These are phyloP conservation scores for Spinus pinus DNA, from an alignment of 2,797 vertebrate species.

Conservation along the genomic window DNA sequence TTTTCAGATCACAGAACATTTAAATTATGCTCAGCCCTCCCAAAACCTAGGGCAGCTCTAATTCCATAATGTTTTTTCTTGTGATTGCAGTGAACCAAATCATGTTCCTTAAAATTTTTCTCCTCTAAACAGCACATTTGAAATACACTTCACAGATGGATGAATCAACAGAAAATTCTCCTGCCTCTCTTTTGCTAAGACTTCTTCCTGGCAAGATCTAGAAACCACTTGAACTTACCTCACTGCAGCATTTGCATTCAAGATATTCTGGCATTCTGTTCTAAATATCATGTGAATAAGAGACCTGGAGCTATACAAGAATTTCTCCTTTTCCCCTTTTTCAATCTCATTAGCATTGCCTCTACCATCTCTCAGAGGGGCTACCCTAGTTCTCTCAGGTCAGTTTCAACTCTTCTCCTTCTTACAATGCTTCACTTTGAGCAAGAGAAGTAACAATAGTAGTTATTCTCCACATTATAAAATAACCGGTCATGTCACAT, in stretches of 20 bases:
- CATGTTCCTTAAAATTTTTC: not conserved
- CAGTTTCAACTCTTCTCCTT: not conserved
- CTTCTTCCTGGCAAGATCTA: not conserved
- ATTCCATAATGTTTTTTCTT: not conserved
- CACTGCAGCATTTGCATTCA: not conserved
- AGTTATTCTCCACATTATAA: not conserved
- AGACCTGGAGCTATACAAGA: not conserved
- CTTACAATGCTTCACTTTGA: not conserved
- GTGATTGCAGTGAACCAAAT: not conserved
- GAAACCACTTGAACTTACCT: not conserved
- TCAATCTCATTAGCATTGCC: not conserved
- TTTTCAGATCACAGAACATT: not conserved
- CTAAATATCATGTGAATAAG: not conserved
- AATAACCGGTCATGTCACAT: not conserved
- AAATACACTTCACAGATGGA: not conserved
- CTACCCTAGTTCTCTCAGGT: slow-evolving; percentile 18
- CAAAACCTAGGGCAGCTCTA: not conserved
- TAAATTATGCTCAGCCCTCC: not conserved
- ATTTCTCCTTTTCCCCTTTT: not conserved
- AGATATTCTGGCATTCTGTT: not conserved
- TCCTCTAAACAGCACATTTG: not conserved
- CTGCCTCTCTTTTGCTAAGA: not conserved
- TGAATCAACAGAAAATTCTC: not conserved
- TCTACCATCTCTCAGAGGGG: not conserved
- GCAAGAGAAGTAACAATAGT: not conserved